Conservation (phyloP, 2,113 vertebrate genomes). For the Odocoileus virginianus region DNA sequence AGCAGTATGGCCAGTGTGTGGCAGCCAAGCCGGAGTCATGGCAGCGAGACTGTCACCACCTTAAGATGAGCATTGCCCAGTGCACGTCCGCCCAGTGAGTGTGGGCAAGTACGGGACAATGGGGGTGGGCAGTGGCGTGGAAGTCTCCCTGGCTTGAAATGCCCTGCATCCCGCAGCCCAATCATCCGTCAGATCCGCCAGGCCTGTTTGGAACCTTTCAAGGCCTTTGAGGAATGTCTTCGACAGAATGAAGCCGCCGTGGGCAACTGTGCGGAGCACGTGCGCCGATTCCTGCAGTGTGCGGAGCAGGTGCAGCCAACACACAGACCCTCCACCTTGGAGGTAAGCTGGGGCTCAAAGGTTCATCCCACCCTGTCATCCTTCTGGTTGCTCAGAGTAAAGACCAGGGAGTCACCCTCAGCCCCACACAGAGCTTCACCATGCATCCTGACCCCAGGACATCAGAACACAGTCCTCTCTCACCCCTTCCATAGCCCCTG, state of each 20-base stretch:
- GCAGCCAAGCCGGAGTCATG: conserved; percentile 88
- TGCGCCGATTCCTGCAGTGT: conserved; percentile 88
- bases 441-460: background rate
- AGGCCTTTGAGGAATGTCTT: conserved; percentile 90
- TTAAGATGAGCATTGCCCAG: conserved; percentile 89
- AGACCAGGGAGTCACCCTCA: background rate
- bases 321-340: background rate
- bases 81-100: conserved; percentile 95
- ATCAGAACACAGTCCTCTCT: background rate
- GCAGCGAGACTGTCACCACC: conserved; percentile 88
- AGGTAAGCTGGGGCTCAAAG: conserved; percentile 13
- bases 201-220: conserved; percentile 86
- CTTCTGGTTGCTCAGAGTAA: background rate
- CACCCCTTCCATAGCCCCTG: background rate
- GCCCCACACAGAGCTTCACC: background rate
- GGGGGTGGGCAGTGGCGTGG: background rate
- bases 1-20: conserved; percentile 91
- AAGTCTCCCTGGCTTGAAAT: background rate
- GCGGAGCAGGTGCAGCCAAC: conserved; percentile 86
- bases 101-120: background rate
- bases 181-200: conserved; percentile 90
- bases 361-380: background rate
- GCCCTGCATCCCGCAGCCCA: conserved; percentile 78
- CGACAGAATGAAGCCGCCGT: conserved; percentile 82
- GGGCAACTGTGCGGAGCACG: conserved; percentile 82